These are phyloP conservation scores for Penelope pileata DNA, from an alignment of 2,113 vertebrate genomes.

Conservation along the genomic window DNA sequence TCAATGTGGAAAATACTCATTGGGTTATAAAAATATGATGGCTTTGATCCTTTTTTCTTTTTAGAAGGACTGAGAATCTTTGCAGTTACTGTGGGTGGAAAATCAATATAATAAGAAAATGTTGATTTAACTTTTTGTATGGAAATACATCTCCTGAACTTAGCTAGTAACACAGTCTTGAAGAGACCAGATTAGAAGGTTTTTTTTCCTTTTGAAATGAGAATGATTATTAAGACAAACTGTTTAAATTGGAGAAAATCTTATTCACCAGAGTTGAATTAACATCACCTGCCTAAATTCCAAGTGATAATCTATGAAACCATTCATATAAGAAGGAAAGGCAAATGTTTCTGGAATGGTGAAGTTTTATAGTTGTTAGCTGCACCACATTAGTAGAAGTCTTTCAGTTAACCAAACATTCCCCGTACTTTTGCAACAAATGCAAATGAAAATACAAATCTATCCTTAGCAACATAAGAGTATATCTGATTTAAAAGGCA, in stretches of 20 bases:
- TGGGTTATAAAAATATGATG: slow-evolving; percentile 3
- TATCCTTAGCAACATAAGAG: neutral
- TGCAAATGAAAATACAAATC: neutral
- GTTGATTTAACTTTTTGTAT: slow-evolving; percentile 58
- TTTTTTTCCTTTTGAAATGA: neutral
- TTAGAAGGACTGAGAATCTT: slow-evolving; percentile 11
- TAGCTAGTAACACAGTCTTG: neutral
- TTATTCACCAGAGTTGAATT: neutral
- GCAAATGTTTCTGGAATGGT: neutral
- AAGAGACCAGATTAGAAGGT: neutral
- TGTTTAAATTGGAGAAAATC: slow-evolving; percentile 8
- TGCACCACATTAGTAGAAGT: neutral
- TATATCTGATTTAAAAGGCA: neutral
- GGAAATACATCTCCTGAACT: neutral
- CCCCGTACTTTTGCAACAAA: neutral
- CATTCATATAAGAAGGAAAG: slow-evolving; percentile 8
- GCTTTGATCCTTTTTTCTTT: slow-evolving; percentile 16
- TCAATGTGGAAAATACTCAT: slow-evolving; percentile 27
- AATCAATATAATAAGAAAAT: slow-evolving; percentile 62
- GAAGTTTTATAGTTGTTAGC: slow-evolving; percentile 14
- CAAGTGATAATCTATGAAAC: neutral
- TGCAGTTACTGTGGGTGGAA: slow-evolving; percentile 36
- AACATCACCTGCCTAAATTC: slow-evolving; percentile 31
- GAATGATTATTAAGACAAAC: slow-evolving; percentile 35
- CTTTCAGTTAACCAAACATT: neutral